Percentiles rank a stretch among this genome's conserved stretches.
Conservation (phyloP, 2,797 vertebrate genomes). For the Pseudomugil tenellus region DNA sequence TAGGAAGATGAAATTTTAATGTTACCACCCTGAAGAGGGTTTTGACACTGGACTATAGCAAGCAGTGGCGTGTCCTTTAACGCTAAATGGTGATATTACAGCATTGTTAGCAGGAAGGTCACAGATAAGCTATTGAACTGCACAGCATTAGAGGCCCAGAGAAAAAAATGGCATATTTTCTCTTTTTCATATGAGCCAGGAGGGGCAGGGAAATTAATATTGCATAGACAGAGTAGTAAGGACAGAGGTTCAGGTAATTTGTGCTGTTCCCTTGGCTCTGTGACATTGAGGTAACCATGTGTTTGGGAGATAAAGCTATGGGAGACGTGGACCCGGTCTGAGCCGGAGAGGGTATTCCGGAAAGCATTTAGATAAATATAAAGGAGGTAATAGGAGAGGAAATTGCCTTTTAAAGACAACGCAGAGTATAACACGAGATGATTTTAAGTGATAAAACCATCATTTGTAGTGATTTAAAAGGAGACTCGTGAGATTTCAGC, state of each 20-base stretch:
- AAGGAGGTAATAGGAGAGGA: slow-evolving; percentile 11
- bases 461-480: background rate
- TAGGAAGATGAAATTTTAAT: slow-evolving; percentile 18
- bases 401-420: slow-evolving; percentile 3
- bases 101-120: slow-evolving; percentile 27
- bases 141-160: background rate
- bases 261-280: slow-evolving; percentile 22
- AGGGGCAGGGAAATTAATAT: slow-evolving; percentile 31
- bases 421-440: background rate
- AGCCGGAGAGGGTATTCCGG: slow-evolving; percentile 16
- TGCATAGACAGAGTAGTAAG: slow-evolving; percentile 24
- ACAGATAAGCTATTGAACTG: slow-evolving; percentile 38
- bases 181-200: slow-evolving; percentile 21
- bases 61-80: too few species aligned
- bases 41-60: too few species aligned
- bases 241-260: slow-evolving; percentile 30
- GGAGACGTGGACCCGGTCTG: slow-evolving; percentile 30
- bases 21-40: background rate
- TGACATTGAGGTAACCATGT: slow-evolving; percentile 38
- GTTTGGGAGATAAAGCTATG: slow-evolving; percentile 46
- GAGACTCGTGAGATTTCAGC: background rate
- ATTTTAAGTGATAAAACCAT: background rate
- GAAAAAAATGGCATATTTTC: slow-evolving; percentile 38
- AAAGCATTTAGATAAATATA: slow-evolving; percentile 11
- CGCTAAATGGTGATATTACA: slow-evolving; percentile 29